These are phyloP conservation scores for Microplitis manilae DNA, from an alignment of 2,888 invertebrate species.

Conservation along the genomic window DNA sequence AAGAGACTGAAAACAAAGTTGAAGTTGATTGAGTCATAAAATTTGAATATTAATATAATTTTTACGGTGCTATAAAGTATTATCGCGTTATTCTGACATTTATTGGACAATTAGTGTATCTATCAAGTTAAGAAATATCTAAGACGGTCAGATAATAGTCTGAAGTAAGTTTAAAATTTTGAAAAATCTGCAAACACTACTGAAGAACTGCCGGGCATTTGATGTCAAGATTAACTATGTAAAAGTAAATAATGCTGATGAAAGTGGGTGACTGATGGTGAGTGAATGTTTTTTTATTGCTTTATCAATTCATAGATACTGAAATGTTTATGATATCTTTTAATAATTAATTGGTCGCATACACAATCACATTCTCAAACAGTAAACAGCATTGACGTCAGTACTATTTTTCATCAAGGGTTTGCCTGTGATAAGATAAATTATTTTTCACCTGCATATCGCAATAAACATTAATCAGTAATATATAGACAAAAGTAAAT, in stretches of 20 bases:
- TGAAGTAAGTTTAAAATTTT: not conserved
- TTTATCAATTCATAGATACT: no score
- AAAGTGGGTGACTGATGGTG: no score
- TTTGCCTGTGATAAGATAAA: not conserved
- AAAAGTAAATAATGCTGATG: not conserved
- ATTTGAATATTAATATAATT: not conserved
- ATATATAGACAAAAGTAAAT: constrained; percentile 12
- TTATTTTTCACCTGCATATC: not conserved
- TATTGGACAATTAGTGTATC: not conserved
- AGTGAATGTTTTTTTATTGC: no score
- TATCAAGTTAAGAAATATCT: not conserved
- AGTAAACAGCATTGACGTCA: not conserved
- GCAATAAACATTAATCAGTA: constrained; percentile 1
- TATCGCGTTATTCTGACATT: not conserved
- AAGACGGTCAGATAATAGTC: not conserved
- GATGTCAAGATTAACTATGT: not conserved
- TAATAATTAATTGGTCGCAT: no score
- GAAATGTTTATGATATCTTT: no score
- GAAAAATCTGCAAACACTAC: not conserved
- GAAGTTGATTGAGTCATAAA: not conserved
- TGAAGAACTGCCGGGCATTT: not conserved
- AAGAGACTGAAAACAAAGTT: not conserved
- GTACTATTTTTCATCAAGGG: not conserved
- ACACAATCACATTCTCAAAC: no score
- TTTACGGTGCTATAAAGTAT: not conserved